Evolutionary conservation across 2,888 invertebrate genomes (phyloP), one percentile per base, ranked within the genome.

Genomic region (Ormia ochracea): DNA sequence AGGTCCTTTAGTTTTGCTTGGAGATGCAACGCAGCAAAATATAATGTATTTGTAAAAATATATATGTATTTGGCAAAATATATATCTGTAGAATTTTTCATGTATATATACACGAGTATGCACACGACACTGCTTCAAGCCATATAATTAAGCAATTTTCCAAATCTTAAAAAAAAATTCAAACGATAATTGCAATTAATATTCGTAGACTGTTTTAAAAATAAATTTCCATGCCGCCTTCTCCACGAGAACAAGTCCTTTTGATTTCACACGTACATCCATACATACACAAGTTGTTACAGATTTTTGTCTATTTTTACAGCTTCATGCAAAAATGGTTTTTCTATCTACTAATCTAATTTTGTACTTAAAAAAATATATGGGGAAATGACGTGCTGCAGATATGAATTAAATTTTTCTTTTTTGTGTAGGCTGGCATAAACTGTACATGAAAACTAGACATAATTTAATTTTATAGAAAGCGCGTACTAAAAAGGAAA

Each of bases 391-490:
- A 52, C 28, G 54, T 43, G 66, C 28, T 1, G 1, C 19, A 41
- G 54, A 43, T 41, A 41, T 19, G 26, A 14, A 28, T 28, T 36
- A 14, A 28, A 4, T 54, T 9, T 9, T 36, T 33, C 31, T 19
- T 21, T 45, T 10, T 14, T 17, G 26, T 21, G 31, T 2, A 17
- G 21, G 21, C 43, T 43, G 21, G 9, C 19, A 63, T 23, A 33
- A 36, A 45, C 3, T 23, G 6, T 14, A 33, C 48, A 45, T n/a
- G n/a, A 3, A 31, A 3, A 38, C 23, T 52, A 41, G 50, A 36
- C 41, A 43, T 21, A 54, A 68, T 31, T 54, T 54, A 31, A 68
- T 54, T 68, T 54, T 68, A 31, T n/a, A 6, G 4, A 43, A 38
- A 33, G 54, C 43, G 31, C 21, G 23, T 33, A 6, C 7, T n/a